Percentiles rank a stretch among this genome's conserved stretches.
Conservation (phyloP, 2,888 invertebrate genomes). For the Aphidius colemani region DNA sequence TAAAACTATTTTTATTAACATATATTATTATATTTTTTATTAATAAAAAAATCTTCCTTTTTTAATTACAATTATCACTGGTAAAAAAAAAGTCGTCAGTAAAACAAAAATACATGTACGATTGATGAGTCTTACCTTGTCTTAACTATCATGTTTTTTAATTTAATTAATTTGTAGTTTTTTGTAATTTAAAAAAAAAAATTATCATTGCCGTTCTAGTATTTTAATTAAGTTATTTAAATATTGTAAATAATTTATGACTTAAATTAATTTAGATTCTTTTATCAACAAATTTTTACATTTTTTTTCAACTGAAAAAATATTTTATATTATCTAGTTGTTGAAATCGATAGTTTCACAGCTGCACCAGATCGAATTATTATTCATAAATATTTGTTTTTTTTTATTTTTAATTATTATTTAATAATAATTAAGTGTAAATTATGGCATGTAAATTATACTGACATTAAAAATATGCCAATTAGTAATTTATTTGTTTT, state of each 20-base stretch:
- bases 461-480: too few relatives aligned
- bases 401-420: too few relatives aligned
- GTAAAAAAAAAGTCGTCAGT: conserved; percentile 53
- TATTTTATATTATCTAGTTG: neutral
- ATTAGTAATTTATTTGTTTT: too few relatives aligned
- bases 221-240: too few relatives aligned
- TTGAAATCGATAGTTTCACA: too few relatives aligned
- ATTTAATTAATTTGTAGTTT: neutral
- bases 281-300: conserved; percentile 29
- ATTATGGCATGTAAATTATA: too few relatives aligned
- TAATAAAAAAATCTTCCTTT: conserved; percentile 44
- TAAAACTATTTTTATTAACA: neutral
- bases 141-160: conserved; percentile 31
- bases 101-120: conserved; percentile 38
- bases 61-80: conserved; percentile 48
- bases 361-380: too few relatives aligned
- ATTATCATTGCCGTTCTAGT: conserved; percentile 19
- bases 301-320: neutral
- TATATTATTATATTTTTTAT: conserved; percentile 38
- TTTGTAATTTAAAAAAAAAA: too few relatives aligned
- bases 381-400: too few relatives aligned
- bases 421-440: too few relatives aligned
- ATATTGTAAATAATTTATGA: too few relatives aligned
- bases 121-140: conserved; percentile 43
- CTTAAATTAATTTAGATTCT: too few relatives aligned